Base-by-base conservation (phyloP, 2,797 vertebrate genomes). In the Cheirogaleus major region DNA sequence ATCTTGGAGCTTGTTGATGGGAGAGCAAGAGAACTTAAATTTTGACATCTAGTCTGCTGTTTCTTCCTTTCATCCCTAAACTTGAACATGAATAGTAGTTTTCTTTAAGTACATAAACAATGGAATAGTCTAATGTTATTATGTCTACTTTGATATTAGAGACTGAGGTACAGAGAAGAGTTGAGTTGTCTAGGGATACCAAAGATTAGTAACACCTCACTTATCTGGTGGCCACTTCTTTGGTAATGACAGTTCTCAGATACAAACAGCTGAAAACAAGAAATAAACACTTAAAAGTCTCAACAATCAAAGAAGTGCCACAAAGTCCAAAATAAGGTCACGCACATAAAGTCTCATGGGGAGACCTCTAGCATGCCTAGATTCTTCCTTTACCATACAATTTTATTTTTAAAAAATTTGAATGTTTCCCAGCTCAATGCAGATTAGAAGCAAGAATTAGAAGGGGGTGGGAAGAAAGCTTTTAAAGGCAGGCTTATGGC, bases 121-220 rank as follows among this genome's bases (percentile, higher is more conserved):
- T 93, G 50, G 95, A 89, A 65, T 78, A 76, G 17, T 87, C 65
- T 93, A 69, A 75, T 83, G 55, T 83, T 83, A 38, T 80, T 79
- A 61, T 91, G 91, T 89, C 73, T 79, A 69, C 83, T 91, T 97
- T 95, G 59, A 97, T 91, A 65, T 94, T 88, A 92, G 89, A 97
- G 35, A 91, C 82, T 78, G 43, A 84, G 22, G 82, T 91, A 93
- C 10, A 85, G 73, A 95, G 55, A 93, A 84, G 57, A 70, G 30
- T 88, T 95, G 30, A 95, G 12, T 95, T 95, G 55, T 94, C 59
- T 76, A 73, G 55, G 82, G 79, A 78, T 92, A 88, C 65, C 3
- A 1, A 97, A 95, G 63, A 88, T 86, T 70, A 93, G 41, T 72
- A 85, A 72, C 22, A 76, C 18, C 50, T 93, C 57, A 63, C 41